Evolutionary conservation across 2,113 vertebrate genomes (phyloP).

Genomic region (Gymnogyps californianus): DNA sequence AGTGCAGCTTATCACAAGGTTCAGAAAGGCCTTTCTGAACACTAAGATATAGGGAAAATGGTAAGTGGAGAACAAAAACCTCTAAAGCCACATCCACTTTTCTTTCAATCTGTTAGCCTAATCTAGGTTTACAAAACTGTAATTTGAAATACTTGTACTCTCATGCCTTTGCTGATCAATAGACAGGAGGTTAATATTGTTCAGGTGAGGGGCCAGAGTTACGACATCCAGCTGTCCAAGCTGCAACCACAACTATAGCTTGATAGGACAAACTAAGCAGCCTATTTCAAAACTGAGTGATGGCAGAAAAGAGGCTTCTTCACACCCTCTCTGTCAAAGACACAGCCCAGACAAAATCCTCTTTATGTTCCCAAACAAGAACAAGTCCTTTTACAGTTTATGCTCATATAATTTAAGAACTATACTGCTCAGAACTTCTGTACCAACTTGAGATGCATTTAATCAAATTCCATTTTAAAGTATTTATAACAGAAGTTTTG

Average conservation of each 20-base stretch:
- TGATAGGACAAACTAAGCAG: not conserved
- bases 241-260: not conserved
- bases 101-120: not conserved
- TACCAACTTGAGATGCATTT: not conserved
- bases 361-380: constrained; percentile 12
- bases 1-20: not conserved
- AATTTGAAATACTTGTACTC: not conserved
- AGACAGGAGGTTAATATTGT: not conserved
- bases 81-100: not conserved
- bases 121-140: not conserved
- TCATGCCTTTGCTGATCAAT: not conserved
- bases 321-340: not conserved
- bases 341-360: not conserved
- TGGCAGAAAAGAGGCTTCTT: not conserved
- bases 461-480: not conserved
- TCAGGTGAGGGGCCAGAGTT: constrained; percentile 2
- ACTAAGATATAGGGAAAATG: not conserved
- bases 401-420: not conserved
- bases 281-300: constrained; percentile 7
- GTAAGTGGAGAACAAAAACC: not conserved
- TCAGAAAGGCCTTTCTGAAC: not conserved
- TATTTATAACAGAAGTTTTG: not conserved
- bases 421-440: not conserved
- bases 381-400: not conserved
- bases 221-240: not conserved